Percentiles rank a stretch among this genome's conserved stretches.
Evolutionary conservation across 2,888 invertebrate species (phyloP).

Genomic region (Macrosiphum euphorbiae): DNA sequence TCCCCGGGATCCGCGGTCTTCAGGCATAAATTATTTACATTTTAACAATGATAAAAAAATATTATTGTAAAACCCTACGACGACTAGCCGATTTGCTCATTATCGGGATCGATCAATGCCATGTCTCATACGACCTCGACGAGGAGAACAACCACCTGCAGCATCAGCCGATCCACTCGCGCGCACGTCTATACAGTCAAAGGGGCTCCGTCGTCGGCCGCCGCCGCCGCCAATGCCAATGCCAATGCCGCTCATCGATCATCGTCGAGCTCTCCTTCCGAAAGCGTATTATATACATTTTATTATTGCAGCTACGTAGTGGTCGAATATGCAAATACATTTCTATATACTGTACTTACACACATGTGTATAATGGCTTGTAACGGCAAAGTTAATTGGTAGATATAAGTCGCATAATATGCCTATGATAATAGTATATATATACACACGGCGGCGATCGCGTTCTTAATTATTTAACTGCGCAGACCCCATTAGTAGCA

Average conservation of each 20-base stretch:
- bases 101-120: slow-evolving; percentile 63
- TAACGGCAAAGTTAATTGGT: slow-evolving; percentile 50
- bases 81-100: slow-evolving; percentile 20
- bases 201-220: slow-evolving; percentile 20
- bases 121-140: background rate
- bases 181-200: slow-evolving; percentile 39
- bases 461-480: slow-evolving; percentile 58
- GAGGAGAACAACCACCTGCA: slow-evolving; percentile 1
- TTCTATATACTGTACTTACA: background rate
- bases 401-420: background rate
- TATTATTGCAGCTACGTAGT: background rate
- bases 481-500: slow-evolving; percentile 44
- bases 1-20: no score
- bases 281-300: background rate
- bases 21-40: background rate
- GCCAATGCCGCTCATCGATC: slow-evolving; percentile 30
- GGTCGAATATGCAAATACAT: slow-evolving; percentile 38
- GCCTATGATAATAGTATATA: background rate
- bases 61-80: background rate
- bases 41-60: background rate
- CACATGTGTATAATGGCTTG: background rate
- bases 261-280: slow-evolving; percentile 14
- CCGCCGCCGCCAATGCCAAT: slow-evolving; percentile 24
- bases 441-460: slow-evolving; percentile 19
- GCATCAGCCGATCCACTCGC: background rate